phyloP scores from a whole-genome alignment of 1,140 invertebrate genomes.

The Eumeta japonica region DNA sequence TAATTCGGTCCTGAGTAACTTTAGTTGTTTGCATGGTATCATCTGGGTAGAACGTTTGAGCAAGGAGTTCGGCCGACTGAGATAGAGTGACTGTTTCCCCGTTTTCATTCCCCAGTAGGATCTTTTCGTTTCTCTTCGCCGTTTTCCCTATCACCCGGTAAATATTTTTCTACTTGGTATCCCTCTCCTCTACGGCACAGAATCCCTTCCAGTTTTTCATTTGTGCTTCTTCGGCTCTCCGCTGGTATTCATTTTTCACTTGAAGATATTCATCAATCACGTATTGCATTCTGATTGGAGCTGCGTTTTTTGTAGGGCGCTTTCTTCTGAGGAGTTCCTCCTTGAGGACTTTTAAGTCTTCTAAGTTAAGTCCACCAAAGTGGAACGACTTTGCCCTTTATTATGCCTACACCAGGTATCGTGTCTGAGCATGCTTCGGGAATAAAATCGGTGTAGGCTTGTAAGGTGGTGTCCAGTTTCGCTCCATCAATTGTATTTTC shows the following conservation, averaged over 20 bases:
- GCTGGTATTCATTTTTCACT: slow-evolving; percentile 7
- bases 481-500: too few relatives aligned
- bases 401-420: slow-evolving; percentile 9
- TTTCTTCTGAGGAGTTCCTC: slow-evolving; percentile 10
- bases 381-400: slow-evolving; percentile 1
- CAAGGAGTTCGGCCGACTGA: too few relatives aligned
- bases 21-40: too few relatives aligned
- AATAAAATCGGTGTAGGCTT: slow-evolving; percentile 4
- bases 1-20: too few relatives aligned
- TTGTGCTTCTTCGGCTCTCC: slow-evolving; percentile 10
- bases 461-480: too few relatives aligned
- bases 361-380: slow-evolving; percentile 19
- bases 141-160: slow-evolving; percentile 13
- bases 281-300: too few relatives aligned
- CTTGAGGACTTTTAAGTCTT: slow-evolving; percentile 6
- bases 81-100: slow-evolving; percentile 10
- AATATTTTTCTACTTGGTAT: slow-evolving; percentile 19
- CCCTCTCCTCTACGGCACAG: slow-evolving; percentile 6
- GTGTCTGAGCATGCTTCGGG: too few relatives aligned
- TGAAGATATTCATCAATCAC: too few relatives aligned
- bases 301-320: slow-evolving; percentile 12
- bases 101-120: slow-evolving; percentile 15
- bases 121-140: slow-evolving; percentile 15
- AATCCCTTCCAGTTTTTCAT: too few relatives aligned
- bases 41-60: too few relatives aligned